These are phyloP conservation scores for Leuctra nigra DNA, from an alignment of 2,888 invertebrate genomes.

Conservation along the genomic window DNA sequence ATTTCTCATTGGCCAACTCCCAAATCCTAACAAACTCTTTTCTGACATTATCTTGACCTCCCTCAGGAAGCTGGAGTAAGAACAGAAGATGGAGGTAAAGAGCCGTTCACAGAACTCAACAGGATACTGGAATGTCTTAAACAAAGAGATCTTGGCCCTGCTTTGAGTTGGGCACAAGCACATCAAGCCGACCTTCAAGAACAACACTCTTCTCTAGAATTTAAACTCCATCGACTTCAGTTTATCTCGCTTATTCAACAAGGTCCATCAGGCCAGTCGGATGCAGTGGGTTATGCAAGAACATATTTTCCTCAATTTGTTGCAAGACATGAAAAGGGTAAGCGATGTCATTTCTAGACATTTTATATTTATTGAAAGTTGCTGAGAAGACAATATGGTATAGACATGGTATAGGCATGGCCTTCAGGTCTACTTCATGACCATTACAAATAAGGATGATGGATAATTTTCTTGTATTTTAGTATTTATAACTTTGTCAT, in stretches of 20 bases:
- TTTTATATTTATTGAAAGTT: too few species aligned
- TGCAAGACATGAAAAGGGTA: constrained; percentile 65
- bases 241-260: constrained; percentile 66
- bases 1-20: too few species aligned
- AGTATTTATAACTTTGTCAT: too few species aligned
- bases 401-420: too few species aligned
- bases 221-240: constrained; percentile 72
- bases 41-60: neutral
- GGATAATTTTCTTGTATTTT: too few species aligned
- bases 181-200: constrained; percentile 65
- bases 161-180: constrained; percentile 77
- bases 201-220: constrained; percentile 65
- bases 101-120: constrained; percentile 78
- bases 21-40: too few species aligned
- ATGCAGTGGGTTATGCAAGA: constrained; percentile 83
- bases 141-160: constrained; percentile 72
- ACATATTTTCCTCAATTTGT: constrained; percentile 77
- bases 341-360: too few species aligned
- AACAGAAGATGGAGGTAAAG: constrained; percentile 57
- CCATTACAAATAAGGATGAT: too few species aligned
- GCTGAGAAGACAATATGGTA: too few species aligned
- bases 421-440: too few species aligned
- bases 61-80: constrained; percentile 62
- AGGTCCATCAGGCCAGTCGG: constrained; percentile 63
- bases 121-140: constrained; percentile 81